A percentile compares a stretch with the other conserved stretches of the same genome.
Evolutionary conservation across 2,113 vertebrate genomes (phyloP).

Genomic region (Carassius auratus): DNA sequence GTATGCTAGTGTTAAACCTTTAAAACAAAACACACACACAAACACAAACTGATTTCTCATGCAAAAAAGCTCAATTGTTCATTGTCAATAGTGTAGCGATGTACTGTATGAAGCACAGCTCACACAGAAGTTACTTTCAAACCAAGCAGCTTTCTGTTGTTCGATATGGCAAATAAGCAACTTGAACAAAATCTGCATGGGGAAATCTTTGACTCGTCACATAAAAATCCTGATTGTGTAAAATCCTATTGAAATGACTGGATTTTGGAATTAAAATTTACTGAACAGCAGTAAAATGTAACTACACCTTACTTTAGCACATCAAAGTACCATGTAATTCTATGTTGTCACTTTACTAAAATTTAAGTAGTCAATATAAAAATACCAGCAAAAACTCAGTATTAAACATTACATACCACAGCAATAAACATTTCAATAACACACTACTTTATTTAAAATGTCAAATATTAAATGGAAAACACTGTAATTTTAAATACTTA

Average conservation of each 20-base stretch:
- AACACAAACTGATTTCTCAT: background rate
- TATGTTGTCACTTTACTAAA: too few relatives aligned
- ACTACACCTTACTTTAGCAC: background rate
- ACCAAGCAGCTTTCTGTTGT: background rate
- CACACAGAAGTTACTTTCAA: background rate
- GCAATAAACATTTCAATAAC: background rate
- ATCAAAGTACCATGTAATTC: background rate
- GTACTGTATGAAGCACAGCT: background rate
- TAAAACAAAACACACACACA: constrained; percentile 55
- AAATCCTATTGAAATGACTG: background rate
- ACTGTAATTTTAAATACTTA: background rate
- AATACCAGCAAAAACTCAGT: background rate
- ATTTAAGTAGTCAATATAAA: background rate
- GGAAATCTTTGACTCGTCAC: background rate
- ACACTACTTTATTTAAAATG: background rate
- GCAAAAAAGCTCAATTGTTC: background rate
- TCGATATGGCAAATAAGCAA: background rate
- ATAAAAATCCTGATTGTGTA: background rate
- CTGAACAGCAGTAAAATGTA: background rate
- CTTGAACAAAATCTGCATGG: background rate
- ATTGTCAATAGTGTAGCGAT: background rate
- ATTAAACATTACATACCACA: background rate
- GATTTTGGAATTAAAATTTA: background rate
- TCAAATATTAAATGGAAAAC: background rate
- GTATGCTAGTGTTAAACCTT: constrained; percentile 82